Percentiles rank a stretch among this genome's conserved stretches.
Evolutionary conservation across 2,113 vertebrate genomes (phyloP).

Genomic region (Craseonycteris thonglongyai): DNA sequence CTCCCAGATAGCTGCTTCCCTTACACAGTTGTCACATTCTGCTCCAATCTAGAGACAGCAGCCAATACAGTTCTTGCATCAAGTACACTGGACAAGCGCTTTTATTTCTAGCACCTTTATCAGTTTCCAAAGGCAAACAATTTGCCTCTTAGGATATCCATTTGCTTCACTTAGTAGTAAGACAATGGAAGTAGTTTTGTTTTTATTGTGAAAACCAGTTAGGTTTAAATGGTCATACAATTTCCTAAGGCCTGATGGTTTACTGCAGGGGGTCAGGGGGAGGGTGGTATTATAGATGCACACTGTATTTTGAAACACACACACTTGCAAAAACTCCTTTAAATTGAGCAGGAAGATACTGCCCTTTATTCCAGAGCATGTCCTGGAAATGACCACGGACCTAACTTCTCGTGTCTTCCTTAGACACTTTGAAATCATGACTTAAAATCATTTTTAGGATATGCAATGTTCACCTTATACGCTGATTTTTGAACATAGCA

Average conservation of each 20-base stretch:
- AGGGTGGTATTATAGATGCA: neutral
- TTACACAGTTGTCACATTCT: neutral
- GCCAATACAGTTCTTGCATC: neutral
- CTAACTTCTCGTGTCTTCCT: neutral
- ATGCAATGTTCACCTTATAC: accelerated
- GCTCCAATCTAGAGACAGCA: neutral
- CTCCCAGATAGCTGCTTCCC: neutral
- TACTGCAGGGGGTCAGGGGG: too few species aligned
- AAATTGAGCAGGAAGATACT: neutral
- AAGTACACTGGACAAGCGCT: neutral
- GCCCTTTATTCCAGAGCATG: neutral
- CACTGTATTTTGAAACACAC: neutral
- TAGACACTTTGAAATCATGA: neutral
- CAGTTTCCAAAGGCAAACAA: neutral
- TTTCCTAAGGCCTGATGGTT: neutral
- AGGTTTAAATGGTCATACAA: neutral
- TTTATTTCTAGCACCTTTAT: neutral
- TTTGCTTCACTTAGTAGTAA: neutral
- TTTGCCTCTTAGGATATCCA: neutral
- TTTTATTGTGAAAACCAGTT: neutral
- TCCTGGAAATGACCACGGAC: neutral
- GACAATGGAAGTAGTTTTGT: neutral
- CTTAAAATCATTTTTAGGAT: too few species aligned
- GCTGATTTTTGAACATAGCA: neutral
- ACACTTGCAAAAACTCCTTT: neutral